Evolutionary conservation across 2,797 vertebrate genomes (phyloP), one percentile per base, ranked within the genome.

Genomic region (Arctocebus calabarensis): DNA sequence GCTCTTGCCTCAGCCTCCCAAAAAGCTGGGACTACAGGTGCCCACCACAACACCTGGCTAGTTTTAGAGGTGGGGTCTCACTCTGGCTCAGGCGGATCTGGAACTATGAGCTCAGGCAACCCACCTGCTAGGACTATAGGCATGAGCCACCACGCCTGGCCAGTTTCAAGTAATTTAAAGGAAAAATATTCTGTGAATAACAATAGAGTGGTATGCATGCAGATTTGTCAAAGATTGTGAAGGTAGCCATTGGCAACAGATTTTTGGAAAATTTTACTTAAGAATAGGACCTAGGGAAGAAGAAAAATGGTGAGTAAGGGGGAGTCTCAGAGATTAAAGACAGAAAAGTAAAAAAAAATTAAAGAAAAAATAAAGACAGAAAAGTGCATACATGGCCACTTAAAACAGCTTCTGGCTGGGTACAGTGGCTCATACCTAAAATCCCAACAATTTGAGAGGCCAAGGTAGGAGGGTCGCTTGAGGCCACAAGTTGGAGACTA

Each of bases 81-180:
- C 13, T 52, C 48, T 52, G 48, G 48, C 48, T 52, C 48, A 52
- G 48, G 48, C 48, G 14, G 48, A 14, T 52, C 48, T 52, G 48
- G 48, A 13, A 52, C 48, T 3, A 52, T 52, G 48, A 52, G 48
- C 48, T 52, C 48, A 52, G 48, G 13, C 48, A 52, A 16, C 16
- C 48, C 48, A 52, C 48, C 48, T 14, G 14, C 48, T 52, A 52
- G 48, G 48, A 52, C 16, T 52, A 52, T 52, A 52, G 48, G 48
- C 14, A 3, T 52, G 48, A 52, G 13, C 48, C 48, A 52, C 48
- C 13, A 2, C 48, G 48, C 2, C 48, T 16, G 14, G 14, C 48
- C 57, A 40, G 34, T 71, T 89, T 92, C 79, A 64, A 27, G 48
- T 91, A 68, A 68, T 34, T 94, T 87, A 57, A 87, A 90, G n/a